Evolutionary conservation across 2,113 vertebrate species (phyloP).

Genomic region (Bubo bubo): DNA sequence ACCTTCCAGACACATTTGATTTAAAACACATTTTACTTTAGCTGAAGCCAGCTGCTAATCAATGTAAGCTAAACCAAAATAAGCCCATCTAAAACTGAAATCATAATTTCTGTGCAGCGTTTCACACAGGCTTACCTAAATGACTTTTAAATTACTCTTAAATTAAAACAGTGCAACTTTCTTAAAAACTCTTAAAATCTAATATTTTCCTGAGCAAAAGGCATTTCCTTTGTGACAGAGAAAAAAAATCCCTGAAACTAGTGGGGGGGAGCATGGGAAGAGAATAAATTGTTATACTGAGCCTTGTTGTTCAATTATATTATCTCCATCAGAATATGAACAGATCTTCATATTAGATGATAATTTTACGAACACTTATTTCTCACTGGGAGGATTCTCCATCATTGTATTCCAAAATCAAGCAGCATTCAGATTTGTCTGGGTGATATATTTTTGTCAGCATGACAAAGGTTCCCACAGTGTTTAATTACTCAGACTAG

Average conservation of each 20-base stretch:
- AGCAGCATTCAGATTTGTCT: slow-evolving; percentile 26
- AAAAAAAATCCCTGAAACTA: background rate
- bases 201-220: background rate
- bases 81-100: slow-evolving; percentile 24
- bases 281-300: background rate
- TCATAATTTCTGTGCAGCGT: background rate
- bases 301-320: slow-evolving; percentile 8
- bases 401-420: slow-evolving; percentile 16
- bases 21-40: slow-evolving; percentile 37
- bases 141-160: slow-evolving; percentile 21
- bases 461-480: slow-evolving; percentile 42
- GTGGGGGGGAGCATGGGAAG: background rate
- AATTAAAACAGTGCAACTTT: slow-evolving; percentile 27
- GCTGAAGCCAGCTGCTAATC: slow-evolving; percentile 55
- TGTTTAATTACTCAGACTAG: slow-evolving; percentile 58
- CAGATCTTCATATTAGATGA: slow-evolving; percentile 39
- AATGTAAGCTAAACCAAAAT: slow-evolving; percentile 40
- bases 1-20: slow-evolving; percentile 46
- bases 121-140: slow-evolving; percentile 15
- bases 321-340: slow-evolving; percentile 3
- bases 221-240: background rate
- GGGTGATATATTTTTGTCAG: slow-evolving; percentile 43
- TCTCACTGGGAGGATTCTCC: background rate
- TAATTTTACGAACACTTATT: background rate
- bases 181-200: background rate